A percentile compares a stretch with the other conserved stretches of the same genome.
phyloP scores from a whole-genome alignment of 1,140 invertebrate genomes.

The Littorina saxatilis region DNA sequence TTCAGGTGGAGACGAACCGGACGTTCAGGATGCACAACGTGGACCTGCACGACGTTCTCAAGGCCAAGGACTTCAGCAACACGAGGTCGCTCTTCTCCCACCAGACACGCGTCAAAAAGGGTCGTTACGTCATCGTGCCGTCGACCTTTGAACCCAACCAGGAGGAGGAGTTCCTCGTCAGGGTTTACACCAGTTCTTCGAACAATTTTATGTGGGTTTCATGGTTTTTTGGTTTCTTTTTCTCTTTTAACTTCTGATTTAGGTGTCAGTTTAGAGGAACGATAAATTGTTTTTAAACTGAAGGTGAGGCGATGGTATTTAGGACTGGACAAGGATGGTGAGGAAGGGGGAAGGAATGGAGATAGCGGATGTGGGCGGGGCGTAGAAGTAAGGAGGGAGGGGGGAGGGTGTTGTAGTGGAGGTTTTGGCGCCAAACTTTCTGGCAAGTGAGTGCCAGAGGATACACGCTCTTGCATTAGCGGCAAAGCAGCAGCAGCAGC shows the following conservation, averaged over 20 bases:
- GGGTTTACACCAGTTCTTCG: constrained; percentile 77
- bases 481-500: no score
- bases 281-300: no score
- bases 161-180: constrained; percentile 79
- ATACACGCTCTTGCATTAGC: no score
- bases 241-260: background rate
- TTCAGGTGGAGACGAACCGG: constrained; percentile 82
- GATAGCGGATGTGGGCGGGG: no score
- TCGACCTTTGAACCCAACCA: constrained; percentile 80
- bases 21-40: constrained; percentile 78
- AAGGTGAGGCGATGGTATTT: background rate
- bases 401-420: no score
- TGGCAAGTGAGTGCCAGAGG: no score
- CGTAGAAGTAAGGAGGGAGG: no score
- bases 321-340: no score
- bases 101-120: constrained; percentile 74
- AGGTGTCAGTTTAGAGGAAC: background rate
- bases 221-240: background rate
- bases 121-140: constrained; percentile 81
- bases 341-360: no score
- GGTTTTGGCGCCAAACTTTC: no score
- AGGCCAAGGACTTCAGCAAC: constrained; percentile 78
- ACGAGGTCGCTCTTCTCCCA: constrained; percentile 78
- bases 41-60: constrained; percentile 70
- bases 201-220: constrained; percentile 69